These are phyloP conservation scores for Miichthys miiuy DNA, from an alignment of 2,797 vertebrate species.

Conservation along the genomic window DNA sequence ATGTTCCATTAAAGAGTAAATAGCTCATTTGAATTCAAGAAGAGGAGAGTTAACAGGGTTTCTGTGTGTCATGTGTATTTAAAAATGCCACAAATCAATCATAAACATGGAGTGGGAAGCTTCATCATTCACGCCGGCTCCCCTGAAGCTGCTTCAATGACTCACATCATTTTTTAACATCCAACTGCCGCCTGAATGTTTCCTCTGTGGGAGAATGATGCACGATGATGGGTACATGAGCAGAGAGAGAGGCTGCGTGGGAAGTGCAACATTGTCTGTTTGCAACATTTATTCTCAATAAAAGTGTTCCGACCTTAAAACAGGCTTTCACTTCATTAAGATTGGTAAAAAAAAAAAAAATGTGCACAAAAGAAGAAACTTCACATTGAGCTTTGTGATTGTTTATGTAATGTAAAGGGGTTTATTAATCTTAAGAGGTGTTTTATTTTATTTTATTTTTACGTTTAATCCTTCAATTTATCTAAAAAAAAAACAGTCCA, in stretches of 20 bases:
- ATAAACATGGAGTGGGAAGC: conserved; percentile 44
- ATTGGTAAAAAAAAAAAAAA: neutral
- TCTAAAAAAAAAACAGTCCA: neutral
- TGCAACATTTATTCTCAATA: conserved; percentile 9
- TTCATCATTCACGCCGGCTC: conserved; percentile 39
- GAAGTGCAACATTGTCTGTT: conserved; percentile 32
- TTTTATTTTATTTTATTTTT: neutral
- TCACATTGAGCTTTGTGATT: neutral
- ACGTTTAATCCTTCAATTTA: neutral
- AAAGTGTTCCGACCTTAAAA: conserved; percentile 7
- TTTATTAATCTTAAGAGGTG: neutral
- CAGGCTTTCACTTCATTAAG: too few relatives aligned
- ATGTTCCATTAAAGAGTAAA: neutral
- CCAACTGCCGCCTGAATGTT: conserved; percentile 42
- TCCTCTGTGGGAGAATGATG: conserved; percentile 50
- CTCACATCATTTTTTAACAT: conserved; percentile 43
- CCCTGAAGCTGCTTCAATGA: conserved; percentile 53
- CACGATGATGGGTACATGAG: conserved; percentile 22
- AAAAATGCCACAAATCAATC: conserved; percentile 50
- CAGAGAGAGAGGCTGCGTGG: conserved; percentile 57
- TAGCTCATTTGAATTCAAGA: conserved; percentile 37
- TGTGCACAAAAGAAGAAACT: neutral
- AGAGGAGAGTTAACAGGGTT: neutral
- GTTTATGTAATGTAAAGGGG: neutral
- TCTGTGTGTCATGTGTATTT: conserved; percentile 11